A percentile compares a stretch with the other conserved stretches of the same genome.
These are phyloP conservation scores for Euwallacea similis DNA, from an alignment of 1,140 invertebrate genomes.

Conservation along the genomic window DNA sequence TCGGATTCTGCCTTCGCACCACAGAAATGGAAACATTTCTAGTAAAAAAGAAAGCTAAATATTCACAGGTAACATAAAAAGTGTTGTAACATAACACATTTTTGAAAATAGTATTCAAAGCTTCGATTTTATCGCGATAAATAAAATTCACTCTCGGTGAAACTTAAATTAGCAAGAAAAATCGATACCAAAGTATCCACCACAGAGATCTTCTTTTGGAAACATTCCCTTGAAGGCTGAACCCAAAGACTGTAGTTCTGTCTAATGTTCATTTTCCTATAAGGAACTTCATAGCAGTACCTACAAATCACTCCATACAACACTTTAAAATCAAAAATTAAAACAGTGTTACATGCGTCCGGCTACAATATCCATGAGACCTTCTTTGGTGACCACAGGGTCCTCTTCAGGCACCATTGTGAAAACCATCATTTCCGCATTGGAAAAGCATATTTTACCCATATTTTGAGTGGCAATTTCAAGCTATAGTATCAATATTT, in stretches of 20 bases:
- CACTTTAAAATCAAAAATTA: no score
- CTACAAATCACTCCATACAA: neutral
- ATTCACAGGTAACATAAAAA: no score
- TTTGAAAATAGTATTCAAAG: no score
- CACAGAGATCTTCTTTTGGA: neutral
- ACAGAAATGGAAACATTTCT: no score
- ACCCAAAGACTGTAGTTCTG: constrained; percentile 3
- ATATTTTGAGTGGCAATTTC: constrained; percentile 11
- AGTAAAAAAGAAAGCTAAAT: no score
- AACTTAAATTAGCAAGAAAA: no score
- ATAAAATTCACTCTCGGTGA: no score
- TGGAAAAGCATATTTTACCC: constrained; percentile 19
- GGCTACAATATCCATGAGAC: constrained; percentile 5
- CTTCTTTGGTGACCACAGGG: constrained; percentile 10
- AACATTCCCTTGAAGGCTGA: constrained; percentile 5
- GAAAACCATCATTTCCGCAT: constrained; percentile 6
- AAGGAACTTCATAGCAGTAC: constrained; percentile 9
- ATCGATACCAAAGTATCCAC: constrained; percentile 4
- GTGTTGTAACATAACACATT: no score
- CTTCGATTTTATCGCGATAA: no score
- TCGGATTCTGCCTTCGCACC: no score
- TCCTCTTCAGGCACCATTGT: constrained; percentile 31
- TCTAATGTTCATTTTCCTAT: neutral
- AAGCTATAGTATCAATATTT: constrained; percentile 6
- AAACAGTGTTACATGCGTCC: constrained; percentile 1